Conservation (phyloP, 37 sponge, comb jelly and placozoan genomes). For the Axinella damicornis region DNA sequence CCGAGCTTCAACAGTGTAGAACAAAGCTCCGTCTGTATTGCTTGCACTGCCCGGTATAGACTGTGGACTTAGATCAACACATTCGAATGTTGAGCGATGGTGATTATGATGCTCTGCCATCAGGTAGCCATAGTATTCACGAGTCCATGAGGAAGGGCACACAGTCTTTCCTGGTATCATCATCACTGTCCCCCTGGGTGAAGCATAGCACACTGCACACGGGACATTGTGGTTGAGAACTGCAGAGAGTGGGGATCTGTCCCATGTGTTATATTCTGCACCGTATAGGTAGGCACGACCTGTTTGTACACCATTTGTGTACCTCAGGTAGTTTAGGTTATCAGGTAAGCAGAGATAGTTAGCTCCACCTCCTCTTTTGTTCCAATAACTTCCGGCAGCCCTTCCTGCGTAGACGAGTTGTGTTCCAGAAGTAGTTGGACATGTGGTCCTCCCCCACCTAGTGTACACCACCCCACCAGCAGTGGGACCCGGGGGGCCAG, state of each 20-base stretch:
- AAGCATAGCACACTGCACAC: constrained; percentile 55
- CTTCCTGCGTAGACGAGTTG: constrained; percentile 41
- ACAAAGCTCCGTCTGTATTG: constrained; percentile 55
- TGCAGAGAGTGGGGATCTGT: constrained; percentile 13
- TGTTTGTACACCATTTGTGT: not conserved
- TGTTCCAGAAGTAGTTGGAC: constrained; percentile 38
- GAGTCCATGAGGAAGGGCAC: constrained; percentile 50
- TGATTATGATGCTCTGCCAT: no score
- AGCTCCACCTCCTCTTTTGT: constrained; percentile 22
- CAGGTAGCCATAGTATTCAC: not conserved
- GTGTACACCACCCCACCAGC: constrained; percentile 25
- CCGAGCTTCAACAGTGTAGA: constrained; percentile 48
- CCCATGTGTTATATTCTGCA: constrained; percentile 45
- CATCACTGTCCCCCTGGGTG: constrained; percentile 2
- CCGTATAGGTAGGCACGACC: constrained; percentile 24
- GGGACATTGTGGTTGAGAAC: constrained; percentile 35
- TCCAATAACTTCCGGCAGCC: constrained; percentile 13
- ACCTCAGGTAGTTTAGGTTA: constrained; percentile 4
- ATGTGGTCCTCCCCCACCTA: constrained; percentile 39
- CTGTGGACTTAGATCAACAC: constrained; percentile 37
- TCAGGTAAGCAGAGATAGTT: constrained; percentile 23
- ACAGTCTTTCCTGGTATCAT: constrained; percentile 55
- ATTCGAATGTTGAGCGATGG: constrained; percentile 23
- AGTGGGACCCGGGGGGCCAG: not conserved
- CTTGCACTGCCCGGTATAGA: constrained; percentile 11